Percentiles rank a stretch among this genome's conserved stretches.
Evolutionary conservation across 2,797 vertebrate species (phyloP).

Genomic region (Periparus ater): DNA sequence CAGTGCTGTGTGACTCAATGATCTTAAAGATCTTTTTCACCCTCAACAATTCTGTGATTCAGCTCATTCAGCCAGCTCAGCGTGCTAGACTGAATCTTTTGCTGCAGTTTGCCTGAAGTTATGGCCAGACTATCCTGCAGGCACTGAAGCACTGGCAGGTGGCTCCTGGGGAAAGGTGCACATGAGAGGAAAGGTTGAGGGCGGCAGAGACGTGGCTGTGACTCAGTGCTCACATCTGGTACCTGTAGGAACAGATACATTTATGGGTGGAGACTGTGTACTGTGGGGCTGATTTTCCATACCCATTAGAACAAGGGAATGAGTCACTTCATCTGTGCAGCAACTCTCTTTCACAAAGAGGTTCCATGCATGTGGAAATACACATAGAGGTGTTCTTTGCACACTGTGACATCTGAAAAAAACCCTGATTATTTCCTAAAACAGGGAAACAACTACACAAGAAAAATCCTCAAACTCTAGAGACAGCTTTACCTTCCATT

Average conservation of each 20-base stretch:
- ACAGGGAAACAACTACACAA: neutral
- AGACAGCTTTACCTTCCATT: neutral
- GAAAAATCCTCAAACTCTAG: neutral
- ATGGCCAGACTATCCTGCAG: neutral
- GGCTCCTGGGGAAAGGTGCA: neutral
- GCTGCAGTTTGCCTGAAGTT: neutral
- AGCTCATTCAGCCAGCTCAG: neutral
- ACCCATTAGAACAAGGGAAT: conserved; percentile 17
- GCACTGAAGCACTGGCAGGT: neutral
- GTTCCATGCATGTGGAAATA: neutral
- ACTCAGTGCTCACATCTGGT: conserved; percentile 6
- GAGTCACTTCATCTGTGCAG: conserved; percentile 27
- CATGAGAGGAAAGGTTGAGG: neutral
- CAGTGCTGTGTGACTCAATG: neutral
- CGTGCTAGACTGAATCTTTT: neutral
- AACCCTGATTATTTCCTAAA: neutral
- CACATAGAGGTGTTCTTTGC: neutral
- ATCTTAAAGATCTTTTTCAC: neutral
- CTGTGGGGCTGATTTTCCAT: conserved; percentile 34
- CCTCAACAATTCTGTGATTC: neutral
- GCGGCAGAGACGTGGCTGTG: neutral
- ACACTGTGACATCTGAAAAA: neutral
- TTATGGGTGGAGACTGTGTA: conserved; percentile 4
- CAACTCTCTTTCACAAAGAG: neutral
- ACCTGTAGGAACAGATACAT: conserved; percentile 62